These are phyloP conservation scores for Pseudonaja textilis DNA, from an alignment of 2,113 vertebrate genomes.

Conservation along the genomic window DNA sequence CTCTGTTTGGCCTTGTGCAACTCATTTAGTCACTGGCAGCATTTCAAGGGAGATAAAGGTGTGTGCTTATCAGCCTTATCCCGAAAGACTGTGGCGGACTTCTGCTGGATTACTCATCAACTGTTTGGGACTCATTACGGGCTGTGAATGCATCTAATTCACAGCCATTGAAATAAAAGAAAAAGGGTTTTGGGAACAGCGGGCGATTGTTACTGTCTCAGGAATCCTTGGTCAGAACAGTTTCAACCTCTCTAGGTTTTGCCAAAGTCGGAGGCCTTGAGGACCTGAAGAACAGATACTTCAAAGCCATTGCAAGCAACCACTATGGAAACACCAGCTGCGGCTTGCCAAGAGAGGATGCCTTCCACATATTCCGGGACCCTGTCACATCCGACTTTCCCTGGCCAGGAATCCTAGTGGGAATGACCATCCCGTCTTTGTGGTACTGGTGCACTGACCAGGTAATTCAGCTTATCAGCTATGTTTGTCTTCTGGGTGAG, in stretches of 20 bases:
- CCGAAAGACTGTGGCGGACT: too few relatives aligned
- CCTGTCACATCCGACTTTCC: conserved; percentile 89
- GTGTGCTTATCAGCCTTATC: too few relatives aligned
- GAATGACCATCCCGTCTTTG: conserved; percentile 91
- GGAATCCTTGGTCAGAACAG: background rate
- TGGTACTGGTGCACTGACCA: conserved; percentile 99
- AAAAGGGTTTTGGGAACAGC: too few relatives aligned
- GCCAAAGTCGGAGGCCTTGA: conserved; percentile 83
- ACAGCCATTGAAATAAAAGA: too few relatives aligned
- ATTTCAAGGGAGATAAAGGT: too few relatives aligned
- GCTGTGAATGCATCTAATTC: too few relatives aligned
- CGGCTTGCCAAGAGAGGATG: conserved; percentile 84
- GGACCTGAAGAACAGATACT: conserved; percentile 80
- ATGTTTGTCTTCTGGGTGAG: background rate
- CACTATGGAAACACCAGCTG: conserved; percentile 84
- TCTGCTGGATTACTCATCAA: too few relatives aligned
- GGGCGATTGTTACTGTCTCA: too few relatives aligned
- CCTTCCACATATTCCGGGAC: conserved; percentile 93
- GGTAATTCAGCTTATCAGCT: conserved; percentile 65
- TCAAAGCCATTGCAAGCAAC: conserved; percentile 76
- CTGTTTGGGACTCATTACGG: too few relatives aligned
- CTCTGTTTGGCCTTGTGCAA: too few relatives aligned
- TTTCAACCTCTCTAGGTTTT: conserved; percentile 75
- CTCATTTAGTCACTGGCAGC: too few relatives aligned
- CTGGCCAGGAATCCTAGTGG: conserved; percentile 90